These are phyloP conservation scores for Caenorhabditis imperialis DNA, from an alignment of 2,888 invertebrate genomes.

Conservation along the genomic window DNA sequence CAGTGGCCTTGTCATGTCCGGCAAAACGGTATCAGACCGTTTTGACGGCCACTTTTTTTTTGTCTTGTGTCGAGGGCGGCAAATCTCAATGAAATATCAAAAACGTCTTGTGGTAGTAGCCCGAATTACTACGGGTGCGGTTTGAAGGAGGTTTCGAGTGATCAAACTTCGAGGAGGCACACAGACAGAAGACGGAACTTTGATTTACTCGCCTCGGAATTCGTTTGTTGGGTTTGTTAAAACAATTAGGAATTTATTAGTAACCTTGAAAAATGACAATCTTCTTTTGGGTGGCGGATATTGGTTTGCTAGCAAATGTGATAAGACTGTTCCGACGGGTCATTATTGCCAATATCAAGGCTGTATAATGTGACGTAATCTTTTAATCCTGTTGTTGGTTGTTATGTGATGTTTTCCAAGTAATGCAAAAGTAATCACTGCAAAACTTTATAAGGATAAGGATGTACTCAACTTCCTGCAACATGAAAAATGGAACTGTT, in stretches of 20 bases:
- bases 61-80: constrained; percentile 27
- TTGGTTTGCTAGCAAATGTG: constrained; percentile 19
- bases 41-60: constrained; percentile 18
- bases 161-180: constrained; percentile 13
- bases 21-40: constrained; percentile 30
- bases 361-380: constrained; percentile 39
- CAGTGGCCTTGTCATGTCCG: constrained; percentile 37
- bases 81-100: constrained; percentile 19
- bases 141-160: constrained; percentile 7
- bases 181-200: constrained; percentile 30
- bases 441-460: too few relatives aligned
- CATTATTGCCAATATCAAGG: constrained; percentile 35
- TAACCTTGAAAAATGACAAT: constrained; percentile 42
- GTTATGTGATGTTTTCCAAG: too few relatives aligned
- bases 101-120: constrained; percentile 17
- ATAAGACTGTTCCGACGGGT: constrained; percentile 14
- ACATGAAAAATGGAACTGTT: too few relatives aligned
- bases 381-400: constrained; percentile 21
- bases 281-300: constrained; percentile 31
- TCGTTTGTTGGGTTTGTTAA: constrained; percentile 20
- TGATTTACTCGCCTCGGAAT: constrained; percentile 34
- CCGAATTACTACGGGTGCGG: too few relatives aligned
- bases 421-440: too few relatives aligned
- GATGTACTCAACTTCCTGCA: too few relatives aligned
- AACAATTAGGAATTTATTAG: constrained; percentile 11